These are phyloP conservation scores for Orchesella cincta DNA, from an alignment of 1,140 invertebrate genomes.

Conservation along the genomic window DNA sequence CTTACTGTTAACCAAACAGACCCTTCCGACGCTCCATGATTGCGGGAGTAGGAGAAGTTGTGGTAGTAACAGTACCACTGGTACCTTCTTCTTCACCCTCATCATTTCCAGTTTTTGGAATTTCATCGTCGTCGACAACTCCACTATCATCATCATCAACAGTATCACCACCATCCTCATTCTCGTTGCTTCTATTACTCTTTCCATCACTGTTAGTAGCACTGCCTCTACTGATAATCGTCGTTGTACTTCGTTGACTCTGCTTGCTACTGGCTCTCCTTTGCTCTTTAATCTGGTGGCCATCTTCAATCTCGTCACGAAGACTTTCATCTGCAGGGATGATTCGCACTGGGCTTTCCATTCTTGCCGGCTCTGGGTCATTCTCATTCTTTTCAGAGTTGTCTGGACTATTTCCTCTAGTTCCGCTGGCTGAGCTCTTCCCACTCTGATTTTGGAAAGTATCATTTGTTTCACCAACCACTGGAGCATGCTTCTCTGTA, in stretches of 20 bases:
- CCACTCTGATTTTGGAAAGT: background rate
- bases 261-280: background rate
- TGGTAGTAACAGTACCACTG: background rate
- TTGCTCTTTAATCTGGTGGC: background rate
- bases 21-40: conserved; percentile 8
- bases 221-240: conserved; percentile 3
- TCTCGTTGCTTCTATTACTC: background rate
- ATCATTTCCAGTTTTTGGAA: background rate
- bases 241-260: conserved; percentile 13
- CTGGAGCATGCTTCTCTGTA: background rate
- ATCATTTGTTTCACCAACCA: background rate
- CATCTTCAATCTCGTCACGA: conserved; percentile 19
- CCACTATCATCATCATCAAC: background rate
- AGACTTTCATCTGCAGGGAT: conserved; percentile 13
- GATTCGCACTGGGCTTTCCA: background rate
- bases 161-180: background rate
- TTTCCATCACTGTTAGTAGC: background rate
- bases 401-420: background rate
- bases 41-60: background rate
- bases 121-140: background rate
- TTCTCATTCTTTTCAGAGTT: conserved; percentile 10
- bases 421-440: background rate
- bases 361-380: conserved; percentile 18
- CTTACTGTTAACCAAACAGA: conserved; percentile 26
- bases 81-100: background rate